Conservation (phyloP, 2,888 invertebrate species). For the Drosophila peninsularis region DNA sequence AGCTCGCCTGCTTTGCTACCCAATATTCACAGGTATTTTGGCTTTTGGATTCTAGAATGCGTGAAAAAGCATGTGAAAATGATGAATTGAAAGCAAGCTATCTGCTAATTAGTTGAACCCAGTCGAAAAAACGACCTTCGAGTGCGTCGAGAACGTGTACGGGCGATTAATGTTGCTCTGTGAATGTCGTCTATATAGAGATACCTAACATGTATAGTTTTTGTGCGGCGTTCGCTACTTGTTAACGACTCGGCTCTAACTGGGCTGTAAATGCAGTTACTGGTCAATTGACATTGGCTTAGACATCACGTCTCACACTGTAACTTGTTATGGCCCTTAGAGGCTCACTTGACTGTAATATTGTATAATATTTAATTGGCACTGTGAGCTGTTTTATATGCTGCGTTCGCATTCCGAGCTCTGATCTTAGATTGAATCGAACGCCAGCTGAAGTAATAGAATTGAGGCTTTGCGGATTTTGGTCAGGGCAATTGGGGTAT, state of each 20-base stretch:
- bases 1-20: constrained; percentile 1
- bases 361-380: constrained; percentile 63
- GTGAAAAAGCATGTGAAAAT: constrained; percentile 15
- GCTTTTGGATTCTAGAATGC: constrained; percentile 29
- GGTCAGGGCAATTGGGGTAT: constrained; percentile 3
- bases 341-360: constrained; percentile 16
- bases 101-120: constrained; percentile 48
- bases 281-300: constrained; percentile 49
- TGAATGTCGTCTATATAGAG: constrained; percentile 26
- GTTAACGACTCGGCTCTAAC: constrained; percentile 9
- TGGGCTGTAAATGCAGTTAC: constrained; percentile 27
- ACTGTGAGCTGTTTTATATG: constrained; percentile 28
- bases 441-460: constrained; percentile 16
- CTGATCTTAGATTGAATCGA: constrained; percentile 31
- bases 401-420: constrained; percentile 35
- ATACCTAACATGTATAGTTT: constrained; percentile 1
- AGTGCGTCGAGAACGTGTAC: constrained; percentile 51
- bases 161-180: constrained; percentile 51
- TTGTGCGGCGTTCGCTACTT: constrained; percentile 26
- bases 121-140: constrained; percentile 38
- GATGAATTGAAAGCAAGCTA: constrained; percentile 14
- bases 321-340: constrained; percentile 53
- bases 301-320: constrained; percentile 52
- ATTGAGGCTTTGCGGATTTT: constrained; percentile 5
- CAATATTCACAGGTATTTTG: constrained; percentile 4